Percentiles rank a stretch among this genome's conserved stretches.
phyloP scores from a whole-genome alignment of 2,797 vertebrate genomes.

The Thamnophis elegans region DNA sequence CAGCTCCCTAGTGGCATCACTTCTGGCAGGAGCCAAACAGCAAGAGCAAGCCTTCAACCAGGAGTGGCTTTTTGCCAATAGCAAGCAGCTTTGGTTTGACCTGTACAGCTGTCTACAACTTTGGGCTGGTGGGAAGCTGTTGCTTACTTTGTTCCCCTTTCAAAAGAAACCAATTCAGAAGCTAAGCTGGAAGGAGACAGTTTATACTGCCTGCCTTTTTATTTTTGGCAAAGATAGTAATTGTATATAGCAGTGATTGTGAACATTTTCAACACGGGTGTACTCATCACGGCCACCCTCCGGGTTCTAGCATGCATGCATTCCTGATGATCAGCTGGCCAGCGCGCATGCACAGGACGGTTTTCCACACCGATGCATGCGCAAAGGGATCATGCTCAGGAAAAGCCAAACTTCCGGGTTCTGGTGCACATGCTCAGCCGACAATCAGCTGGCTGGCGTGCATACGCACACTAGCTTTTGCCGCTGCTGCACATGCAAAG shows the following conservation, averaged over 20 bases:
- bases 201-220: not conserved
- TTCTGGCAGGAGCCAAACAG: not conserved
- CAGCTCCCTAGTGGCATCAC: not conserved
- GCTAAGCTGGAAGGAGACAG: not conserved
- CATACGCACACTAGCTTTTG: too few relatives aligned
- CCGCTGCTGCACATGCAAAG: too few relatives aligned
- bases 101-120: not conserved
- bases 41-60: not conserved
- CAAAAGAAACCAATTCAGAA: not conserved
- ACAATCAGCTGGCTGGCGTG: too few relatives aligned
- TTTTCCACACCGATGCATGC: too few relatives aligned
- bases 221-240: not conserved
- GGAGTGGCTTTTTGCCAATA: not conserved
- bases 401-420: too few relatives aligned
- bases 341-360: too few relatives aligned
- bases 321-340: too few relatives aligned
- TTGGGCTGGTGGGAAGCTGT: not conserved
- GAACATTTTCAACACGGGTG: too few relatives aligned
- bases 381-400: too few relatives aligned
- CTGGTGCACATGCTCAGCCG: too few relatives aligned
- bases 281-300: too few relatives aligned
- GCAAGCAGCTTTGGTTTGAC: not conserved
- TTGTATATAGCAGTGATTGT: not conserved
- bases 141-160: not conserved
- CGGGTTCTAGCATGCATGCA: too few relatives aligned